These are phyloP conservation scores for Ctenodactylus gundi DNA, from an alignment of 2,113 vertebrate species.

Conservation along the genomic window DNA sequence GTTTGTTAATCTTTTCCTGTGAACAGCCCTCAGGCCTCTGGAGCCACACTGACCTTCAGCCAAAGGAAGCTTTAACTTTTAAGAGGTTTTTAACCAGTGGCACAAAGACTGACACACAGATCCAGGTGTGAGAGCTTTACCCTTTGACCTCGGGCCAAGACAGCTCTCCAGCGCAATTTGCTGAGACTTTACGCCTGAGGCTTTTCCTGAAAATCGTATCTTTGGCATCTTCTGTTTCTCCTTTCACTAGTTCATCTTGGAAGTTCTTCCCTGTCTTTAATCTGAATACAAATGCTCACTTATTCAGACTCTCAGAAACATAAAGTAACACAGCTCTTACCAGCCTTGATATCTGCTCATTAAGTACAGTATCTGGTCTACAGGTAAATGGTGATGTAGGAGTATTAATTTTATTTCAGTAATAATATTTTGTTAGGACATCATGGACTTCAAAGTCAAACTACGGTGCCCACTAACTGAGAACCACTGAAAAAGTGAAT, in stretches of 20 bases:
- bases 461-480: background rate
- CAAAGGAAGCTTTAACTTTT: background rate
- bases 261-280: background rate
- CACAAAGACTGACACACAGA: background rate
- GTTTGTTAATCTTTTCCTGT: background rate
- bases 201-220: background rate
- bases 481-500: background rate
- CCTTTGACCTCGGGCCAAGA: background rate
- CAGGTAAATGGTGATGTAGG: background rate
- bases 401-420: background rate
- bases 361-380: background rate
- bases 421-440: too few relatives aligned
- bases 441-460: background rate
- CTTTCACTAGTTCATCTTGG: background rate
- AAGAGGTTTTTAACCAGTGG: background rate
- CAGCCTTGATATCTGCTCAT: background rate
- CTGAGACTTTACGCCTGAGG: fast-evolving
- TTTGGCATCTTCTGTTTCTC: background rate
- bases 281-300: background rate
- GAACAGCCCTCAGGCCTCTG: background rate
- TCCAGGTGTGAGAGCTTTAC: background rate
- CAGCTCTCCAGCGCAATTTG: background rate
- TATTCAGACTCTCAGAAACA: background rate
- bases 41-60: background rate
- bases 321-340: background rate